Percentiles rank a stretch among this genome's conserved stretches.
These are phyloP conservation scores for Rousettus madagascariensis DNA, from an alignment of 2,797 vertebrate genomes.

Conservation along the genomic window DNA sequence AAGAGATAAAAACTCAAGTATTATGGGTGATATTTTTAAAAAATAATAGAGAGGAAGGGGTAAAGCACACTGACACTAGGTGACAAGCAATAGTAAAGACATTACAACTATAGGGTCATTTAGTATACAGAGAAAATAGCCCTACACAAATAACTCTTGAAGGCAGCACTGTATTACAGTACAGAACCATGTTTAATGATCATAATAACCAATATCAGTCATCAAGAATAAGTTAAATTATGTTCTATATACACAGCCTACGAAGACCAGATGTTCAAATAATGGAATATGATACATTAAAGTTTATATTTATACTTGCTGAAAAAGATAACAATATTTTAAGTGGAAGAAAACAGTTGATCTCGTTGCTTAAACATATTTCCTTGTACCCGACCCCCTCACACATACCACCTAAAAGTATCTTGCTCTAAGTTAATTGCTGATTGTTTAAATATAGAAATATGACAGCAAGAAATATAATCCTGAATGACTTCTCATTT, in stretches of 20 bases:
- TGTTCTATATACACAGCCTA: not conserved
- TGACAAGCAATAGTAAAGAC: slow-evolving; percentile 11
- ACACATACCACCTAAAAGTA: not conserved
- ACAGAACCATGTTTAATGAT: not conserved
- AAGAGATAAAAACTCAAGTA: slow-evolving; percentile 26
- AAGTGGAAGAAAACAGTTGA: not conserved
- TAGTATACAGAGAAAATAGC: not conserved
- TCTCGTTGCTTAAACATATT: slow-evolving; percentile 37
- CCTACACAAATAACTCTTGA: slow-evolving; percentile 10
- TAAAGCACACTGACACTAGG: not conserved
- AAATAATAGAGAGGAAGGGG: not conserved
- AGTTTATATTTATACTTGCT: slow-evolving; percentile 32
- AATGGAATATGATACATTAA: not conserved
- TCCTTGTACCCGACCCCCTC: not conserved
- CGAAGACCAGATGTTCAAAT: slow-evolving; percentile 45
- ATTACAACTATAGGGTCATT: not conserved
- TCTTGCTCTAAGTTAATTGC: not conserved
- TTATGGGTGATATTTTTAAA: not conserved
- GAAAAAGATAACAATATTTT: slow-evolving; percentile 15
- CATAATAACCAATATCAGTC: not conserved
- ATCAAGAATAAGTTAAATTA: slow-evolving; percentile 32
- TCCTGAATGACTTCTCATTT: not conserved
- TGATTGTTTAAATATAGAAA: slow-evolving; percentile 58
- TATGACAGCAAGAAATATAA: not conserved
- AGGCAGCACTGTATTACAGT: not conserved